Base-by-base conservation (phyloP, 2,888 invertebrate species). In the Aleiodes alternator region DNA sequence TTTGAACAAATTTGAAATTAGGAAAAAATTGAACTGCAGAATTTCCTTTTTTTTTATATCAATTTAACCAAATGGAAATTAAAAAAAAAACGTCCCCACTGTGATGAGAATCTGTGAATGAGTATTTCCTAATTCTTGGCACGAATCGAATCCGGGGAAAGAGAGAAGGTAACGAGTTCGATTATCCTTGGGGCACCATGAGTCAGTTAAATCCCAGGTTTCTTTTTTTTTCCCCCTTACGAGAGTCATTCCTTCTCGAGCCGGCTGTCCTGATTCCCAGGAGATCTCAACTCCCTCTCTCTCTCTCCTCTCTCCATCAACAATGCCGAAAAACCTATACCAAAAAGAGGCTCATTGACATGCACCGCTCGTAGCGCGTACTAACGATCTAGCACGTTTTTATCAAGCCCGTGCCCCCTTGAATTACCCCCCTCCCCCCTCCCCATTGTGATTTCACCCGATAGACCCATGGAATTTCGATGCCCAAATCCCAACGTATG, bases 191-290 rank as follows among this genome's bases (percentile, higher is more conserved):
- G 43, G 78, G 80, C 82, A 84, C 84, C 85, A 87, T 86, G 89
- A 88, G 87, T 88, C 87, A 87, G 85, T 86, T 80, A 73, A 75
- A 79, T 78, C 77, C 79, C 50, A 34, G 50, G 51, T 68, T 68
- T 29, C 50, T 12, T 76, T 76, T 71, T 50, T 71, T 50, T 61
- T 16, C 16, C 56, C 57, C 69, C 66, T 59, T 23, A 50, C 70
- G 70, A 68, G 72, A 68, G 72, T 70, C 61, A 70, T 70, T 75
- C 57, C 70, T 76, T 48, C 59, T 57, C 73, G 83, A 84, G 83
- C 43, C 87, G 87, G 87, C 85, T 88, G 87, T 87, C 83, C 81
- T 77, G 82, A 85, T 88, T 89, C 89, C 88, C 89, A 88, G 82
- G 88, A 86, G 89, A 82, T 87, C 87, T 87, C 82, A 83, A 79